These are phyloP conservation scores for Xanthia icteritia DNA, from an alignment of 2,888 invertebrate species.

Conservation along the genomic window DNA sequence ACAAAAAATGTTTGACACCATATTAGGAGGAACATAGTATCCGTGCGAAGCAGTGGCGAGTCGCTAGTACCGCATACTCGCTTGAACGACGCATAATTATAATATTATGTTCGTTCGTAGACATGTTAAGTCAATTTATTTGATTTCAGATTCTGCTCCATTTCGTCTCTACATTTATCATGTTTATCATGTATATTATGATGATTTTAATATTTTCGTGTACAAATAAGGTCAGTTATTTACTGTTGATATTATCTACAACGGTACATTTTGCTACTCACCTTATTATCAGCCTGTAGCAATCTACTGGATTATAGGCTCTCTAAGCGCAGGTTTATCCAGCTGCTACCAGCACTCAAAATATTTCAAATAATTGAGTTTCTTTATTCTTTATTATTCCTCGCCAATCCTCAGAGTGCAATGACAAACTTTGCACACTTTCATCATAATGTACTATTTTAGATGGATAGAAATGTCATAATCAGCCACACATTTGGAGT, in stretches of 20 bases:
- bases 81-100: not conserved
- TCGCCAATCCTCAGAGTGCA: not conserved
- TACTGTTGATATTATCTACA: not conserved
- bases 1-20: not conserved
- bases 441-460: not conserved
- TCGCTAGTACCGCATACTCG: not conserved
- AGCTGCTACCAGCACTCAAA: not conserved
- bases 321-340: no score
- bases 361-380: not conserved
- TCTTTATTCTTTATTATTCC: not conserved
- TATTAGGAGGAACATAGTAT: not conserved
- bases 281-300: not conserved
- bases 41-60: not conserved
- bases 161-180: constrained; percentile 28
- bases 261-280: not conserved
- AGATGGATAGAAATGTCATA: constrained; percentile 11
- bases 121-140: not conserved
- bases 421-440: not conserved
- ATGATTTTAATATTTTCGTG: constrained; percentile 26
- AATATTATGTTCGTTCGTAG: not conserved
- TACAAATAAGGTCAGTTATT: constrained; percentile 4
- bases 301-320: not conserved
- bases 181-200: constrained; percentile 23
- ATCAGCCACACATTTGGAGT: constrained; percentile 22
- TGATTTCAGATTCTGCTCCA: constrained; percentile 30